Base-by-base conservation (phyloP, 2,113 vertebrate species). In the Percina caprodes region DNA sequence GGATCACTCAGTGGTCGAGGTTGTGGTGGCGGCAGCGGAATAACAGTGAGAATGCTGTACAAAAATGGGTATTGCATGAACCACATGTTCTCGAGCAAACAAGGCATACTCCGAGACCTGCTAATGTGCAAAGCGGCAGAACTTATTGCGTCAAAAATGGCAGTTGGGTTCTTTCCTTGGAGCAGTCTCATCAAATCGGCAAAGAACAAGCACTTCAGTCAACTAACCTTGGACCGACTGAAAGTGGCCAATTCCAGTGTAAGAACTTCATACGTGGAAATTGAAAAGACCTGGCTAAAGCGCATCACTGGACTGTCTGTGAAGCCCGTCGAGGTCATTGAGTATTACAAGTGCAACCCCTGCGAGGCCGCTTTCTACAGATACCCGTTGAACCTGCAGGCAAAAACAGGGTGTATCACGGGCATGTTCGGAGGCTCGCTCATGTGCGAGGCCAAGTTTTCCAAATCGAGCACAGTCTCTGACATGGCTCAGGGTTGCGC, bases 401-500 rank as follows among this genome's bases (percentile, higher is more conserved):
- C 77, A 1, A 18, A 1, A 2, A 14, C 19, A 0, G 69, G 77
- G 0, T 79, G 77, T 2, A 7, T 35, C 16, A 66, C 19, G n/a
- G 60, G 59, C 0, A 79, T 79, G 77, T 79, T 79, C 24, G 68
- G 77, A 6, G 77, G 68, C 1, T 55, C 77, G 1, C 49, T 79
- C 4, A 0, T 9, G 1, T 71, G 77, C 14, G 68, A 45, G 35
- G 8, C 35, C 35, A 39, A 8, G 35, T 39, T 8, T 39, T 39
- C 35, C 35, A 39, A 10, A 39, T 39, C 35, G 8, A 39, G 35
- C 35, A 10, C 8, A 9, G 35, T 39, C 35, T 39, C 35, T 39
- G 35, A 39, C 35, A 39, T 2, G 9, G 35, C 2, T 8, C 35
- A 39, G 35, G 2, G 35, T 39, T 39, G 2, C 35, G 8, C 8